Evolutionary conservation across 35 echinoderm and acorn worm species (phyloP).

Genomic region (Diadema setosum): DNA sequence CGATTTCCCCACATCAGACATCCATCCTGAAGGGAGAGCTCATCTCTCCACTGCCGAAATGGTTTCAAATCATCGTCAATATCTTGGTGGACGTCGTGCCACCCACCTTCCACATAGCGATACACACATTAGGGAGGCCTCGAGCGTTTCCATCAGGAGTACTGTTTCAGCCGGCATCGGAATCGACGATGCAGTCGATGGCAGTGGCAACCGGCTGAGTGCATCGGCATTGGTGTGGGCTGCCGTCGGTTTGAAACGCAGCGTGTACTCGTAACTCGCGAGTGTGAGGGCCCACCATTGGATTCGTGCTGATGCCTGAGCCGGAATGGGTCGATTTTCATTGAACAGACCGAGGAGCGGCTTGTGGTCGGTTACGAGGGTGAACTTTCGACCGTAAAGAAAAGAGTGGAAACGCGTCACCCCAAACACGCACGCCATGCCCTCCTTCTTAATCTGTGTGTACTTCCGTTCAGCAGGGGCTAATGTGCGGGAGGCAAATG

Average conservation of each 20-base stretch:
- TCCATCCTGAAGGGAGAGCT: constrained; percentile 39
- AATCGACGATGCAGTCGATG: neutral
- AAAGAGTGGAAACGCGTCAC: constrained; percentile 51
- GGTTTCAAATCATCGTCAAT: constrained; percentile 29
- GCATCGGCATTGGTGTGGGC: constrained; percentile 13
- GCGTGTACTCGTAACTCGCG: too few relatives aligned
- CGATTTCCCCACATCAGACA: constrained; percentile 41
- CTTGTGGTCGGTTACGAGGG: constrained; percentile 59
- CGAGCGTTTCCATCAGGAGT: neutral
- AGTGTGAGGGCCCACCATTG: constrained; percentile 25
- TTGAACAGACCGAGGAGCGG: neutral
- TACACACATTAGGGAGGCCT: neutral
- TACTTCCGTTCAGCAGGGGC: constrained; percentile 49
- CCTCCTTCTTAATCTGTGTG: constrained; percentile 63
- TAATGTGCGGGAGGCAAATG: constrained; percentile 61
- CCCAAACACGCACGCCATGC: constrained; percentile 43
- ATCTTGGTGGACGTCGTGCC: neutral
- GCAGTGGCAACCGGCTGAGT: constrained; percentile 3
- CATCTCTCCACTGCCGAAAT: constrained; percentile 13
- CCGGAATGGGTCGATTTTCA: neutral
- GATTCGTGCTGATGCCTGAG: neutral
- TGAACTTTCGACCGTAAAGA: constrained; percentile 38
- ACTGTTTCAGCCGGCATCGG: neutral
- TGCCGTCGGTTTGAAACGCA: neutral
- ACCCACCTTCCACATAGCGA: neutral